Evolutionary conservation across 1,140 invertebrate species (phyloP).

Genomic region (Ctenoplectra terminalis): DNA sequence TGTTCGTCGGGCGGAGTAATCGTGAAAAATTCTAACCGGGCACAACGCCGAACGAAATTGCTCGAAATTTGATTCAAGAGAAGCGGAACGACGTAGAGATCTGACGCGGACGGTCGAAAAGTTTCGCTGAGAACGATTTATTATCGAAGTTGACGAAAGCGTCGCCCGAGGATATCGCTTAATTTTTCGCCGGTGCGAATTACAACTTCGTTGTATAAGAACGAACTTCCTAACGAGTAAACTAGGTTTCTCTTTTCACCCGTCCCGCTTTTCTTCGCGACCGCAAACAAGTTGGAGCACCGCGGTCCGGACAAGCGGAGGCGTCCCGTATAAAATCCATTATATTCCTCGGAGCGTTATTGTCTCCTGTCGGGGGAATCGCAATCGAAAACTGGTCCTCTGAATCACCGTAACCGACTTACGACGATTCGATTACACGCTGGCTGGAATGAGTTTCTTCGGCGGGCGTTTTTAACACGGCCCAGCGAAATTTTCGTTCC

Average conservation of each 20-base stretch:
- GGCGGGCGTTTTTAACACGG: background rate
- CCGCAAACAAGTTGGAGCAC: background rate
- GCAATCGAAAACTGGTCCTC: conserved; percentile 28
- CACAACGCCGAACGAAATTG: background rate
- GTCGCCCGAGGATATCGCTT: conserved; percentile 17
- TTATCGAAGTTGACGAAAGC: conserved; percentile 31
- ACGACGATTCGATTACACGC: background rate
- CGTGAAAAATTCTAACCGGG: too few relatives aligned
- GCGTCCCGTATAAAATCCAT: background rate
- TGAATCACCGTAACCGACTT: conserved; percentile 18
- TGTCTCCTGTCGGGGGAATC: background rate
- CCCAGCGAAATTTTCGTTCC: conserved; percentile 9
- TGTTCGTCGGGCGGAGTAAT: too few relatives aligned
- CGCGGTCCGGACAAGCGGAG: too few relatives aligned
- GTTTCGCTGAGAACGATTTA: conserved; percentile 34
- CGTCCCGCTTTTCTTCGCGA: background rate
- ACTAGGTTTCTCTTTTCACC: conserved; percentile 4
- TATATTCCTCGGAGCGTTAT: conserved; percentile 31
- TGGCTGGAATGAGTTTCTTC: conserved; percentile 2
- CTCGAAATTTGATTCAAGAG: background rate
- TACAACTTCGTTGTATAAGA: conserved; percentile 46
- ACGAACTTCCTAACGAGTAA: conserved; percentile 41
- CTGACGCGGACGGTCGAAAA: conserved; percentile 17
- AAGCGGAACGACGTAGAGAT: background rate
- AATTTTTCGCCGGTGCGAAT: conserved; percentile 41